Percentiles rank a stretch among this genome's conserved stretches.
These are phyloP conservation scores for Nycteola revayana DNA, from an alignment of 2,888 invertebrate species.

Conservation along the genomic window DNA sequence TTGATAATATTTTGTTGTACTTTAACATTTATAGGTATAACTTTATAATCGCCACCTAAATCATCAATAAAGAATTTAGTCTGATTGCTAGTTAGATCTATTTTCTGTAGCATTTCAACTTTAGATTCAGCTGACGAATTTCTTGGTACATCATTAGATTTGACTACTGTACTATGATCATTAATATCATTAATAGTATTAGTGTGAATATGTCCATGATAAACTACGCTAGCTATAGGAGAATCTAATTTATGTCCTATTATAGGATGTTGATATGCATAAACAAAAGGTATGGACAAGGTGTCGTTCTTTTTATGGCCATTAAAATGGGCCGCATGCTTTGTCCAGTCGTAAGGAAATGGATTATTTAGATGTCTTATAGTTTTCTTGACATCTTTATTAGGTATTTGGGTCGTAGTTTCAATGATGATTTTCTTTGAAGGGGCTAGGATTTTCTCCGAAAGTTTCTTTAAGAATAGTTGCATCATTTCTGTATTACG, in stretches of 20 bases:
- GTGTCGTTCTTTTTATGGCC: no score
- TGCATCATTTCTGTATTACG: constrained; percentile 57
- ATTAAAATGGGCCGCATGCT: not conserved
- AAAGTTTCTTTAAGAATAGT: constrained; percentile 50
- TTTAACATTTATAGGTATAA: constrained; percentile 9
- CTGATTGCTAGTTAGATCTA: constrained; percentile 29
- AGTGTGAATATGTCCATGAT: constrained; percentile 48
- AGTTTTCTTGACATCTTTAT: constrained; percentile 3
- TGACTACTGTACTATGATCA: no score
- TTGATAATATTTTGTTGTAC: no score
- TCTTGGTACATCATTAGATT: constrained; percentile 3
- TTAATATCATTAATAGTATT: constrained; percentile 18
- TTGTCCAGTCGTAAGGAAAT: constrained; percentile 2
- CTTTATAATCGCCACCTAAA: constrained; percentile 29
- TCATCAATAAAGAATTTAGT: constrained; percentile 48
- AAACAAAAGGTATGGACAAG: constrained; percentile 49
- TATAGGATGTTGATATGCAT: constrained; percentile 42
- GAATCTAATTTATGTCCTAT: constrained; percentile 18
- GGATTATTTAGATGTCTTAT: not conserved
- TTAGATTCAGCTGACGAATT: constrained; percentile 4
- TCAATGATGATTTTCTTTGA: constrained; percentile 2
- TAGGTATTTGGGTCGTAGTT: constrained; percentile 2
- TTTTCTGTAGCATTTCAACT: constrained; percentile 9
- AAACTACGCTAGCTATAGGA: constrained; percentile 39
- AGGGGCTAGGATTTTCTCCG: constrained; percentile 35